Evolutionary conservation across 2,113 vertebrate genomes (phyloP), one percentile per base, ranked within the genome.

Genomic region (Gavialis gangeticus): DNA sequence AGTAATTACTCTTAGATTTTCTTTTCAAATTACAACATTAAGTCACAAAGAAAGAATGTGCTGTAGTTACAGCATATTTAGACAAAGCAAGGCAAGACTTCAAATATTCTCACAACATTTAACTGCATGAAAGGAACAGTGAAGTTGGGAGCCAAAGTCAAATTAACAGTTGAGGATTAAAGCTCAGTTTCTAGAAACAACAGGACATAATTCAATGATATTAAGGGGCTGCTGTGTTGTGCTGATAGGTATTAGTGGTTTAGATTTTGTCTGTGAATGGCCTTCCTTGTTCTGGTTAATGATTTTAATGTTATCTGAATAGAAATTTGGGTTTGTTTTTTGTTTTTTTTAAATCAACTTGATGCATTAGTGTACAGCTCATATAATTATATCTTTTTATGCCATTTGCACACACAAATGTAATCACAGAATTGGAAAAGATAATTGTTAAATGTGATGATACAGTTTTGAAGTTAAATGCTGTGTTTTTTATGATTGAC

Each of bases 1-100:
- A 76, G 79, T 94, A 95, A 96, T 97, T 97, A 94, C 85, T 94
- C 79, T 95, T 94, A 60, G n/a, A 89, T 91, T 97, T 97, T 95
- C 73, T 66, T 97, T 96, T 95, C 81, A 96, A 94, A 88, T 96
- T 88, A 82, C 59, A 96, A 21, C 92, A 90, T 84, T 64, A 96
- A 90, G 79, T 91, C 69, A 91, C 80, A 62, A 84, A 85, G 60
- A 82, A 82, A 64, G 92, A 93, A 82, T 16, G 5, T 87, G 12
- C 62, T 91, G 2, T 82, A 63, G 67, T 92, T 93, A 59, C 73
- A 94, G 80, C 27, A 55, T 86, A 82, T 93, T 95, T 96, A 87
- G 84, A 37, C 66, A 75, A 95, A 82, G 67, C 59, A 91, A 95
- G 84, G 67, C 59, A 91, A 81, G 34, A 69, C 82, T 69, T 89